Evolutionary conservation across 2,888 invertebrate species (phyloP).

Genomic region (Eilema depressum): DNA sequence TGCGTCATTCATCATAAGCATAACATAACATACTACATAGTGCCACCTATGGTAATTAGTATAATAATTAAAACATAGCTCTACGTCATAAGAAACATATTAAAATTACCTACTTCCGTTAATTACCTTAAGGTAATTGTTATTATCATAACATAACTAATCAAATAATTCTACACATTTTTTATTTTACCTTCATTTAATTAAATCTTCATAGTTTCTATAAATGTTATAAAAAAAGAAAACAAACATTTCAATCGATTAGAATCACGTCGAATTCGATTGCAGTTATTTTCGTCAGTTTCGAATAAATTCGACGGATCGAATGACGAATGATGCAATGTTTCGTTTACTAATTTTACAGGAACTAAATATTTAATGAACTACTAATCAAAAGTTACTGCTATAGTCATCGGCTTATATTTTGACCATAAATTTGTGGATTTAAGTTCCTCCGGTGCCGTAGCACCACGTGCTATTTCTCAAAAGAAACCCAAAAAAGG

Average conservation of each 20-base stretch:
- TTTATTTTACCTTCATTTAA: not conserved
- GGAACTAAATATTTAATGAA: constrained; percentile 14
- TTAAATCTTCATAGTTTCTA: not conserved
- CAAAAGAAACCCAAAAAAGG: too few species aligned
- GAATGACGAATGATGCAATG: constrained; percentile 35
- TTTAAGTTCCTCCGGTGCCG: too few species aligned
- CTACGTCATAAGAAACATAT: not conserved
- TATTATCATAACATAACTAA: not conserved
- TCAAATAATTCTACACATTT: not conserved
- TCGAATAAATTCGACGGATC: constrained; percentile 25
- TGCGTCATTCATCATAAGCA: not conserved
- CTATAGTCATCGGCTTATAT: not conserved
- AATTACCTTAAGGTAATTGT: not conserved
- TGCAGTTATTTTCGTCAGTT: constrained; percentile 25
- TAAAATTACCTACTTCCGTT: not conserved
- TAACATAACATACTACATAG: too few species aligned
- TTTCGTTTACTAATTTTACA: constrained; percentile 15
- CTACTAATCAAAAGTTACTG: constrained; percentile 37
- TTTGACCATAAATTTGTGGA: too few species aligned
- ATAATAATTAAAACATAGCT: not conserved
- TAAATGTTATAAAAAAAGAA: not conserved
- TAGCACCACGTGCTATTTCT: too few species aligned
- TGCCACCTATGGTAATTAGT: not conserved
- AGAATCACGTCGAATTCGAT: constrained; percentile 1
- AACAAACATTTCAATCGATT: constrained; percentile 16